Base-by-base conservation (phyloP, 2,113 vertebrate genomes). In the Dendropsophus ebraccatus region DNA sequence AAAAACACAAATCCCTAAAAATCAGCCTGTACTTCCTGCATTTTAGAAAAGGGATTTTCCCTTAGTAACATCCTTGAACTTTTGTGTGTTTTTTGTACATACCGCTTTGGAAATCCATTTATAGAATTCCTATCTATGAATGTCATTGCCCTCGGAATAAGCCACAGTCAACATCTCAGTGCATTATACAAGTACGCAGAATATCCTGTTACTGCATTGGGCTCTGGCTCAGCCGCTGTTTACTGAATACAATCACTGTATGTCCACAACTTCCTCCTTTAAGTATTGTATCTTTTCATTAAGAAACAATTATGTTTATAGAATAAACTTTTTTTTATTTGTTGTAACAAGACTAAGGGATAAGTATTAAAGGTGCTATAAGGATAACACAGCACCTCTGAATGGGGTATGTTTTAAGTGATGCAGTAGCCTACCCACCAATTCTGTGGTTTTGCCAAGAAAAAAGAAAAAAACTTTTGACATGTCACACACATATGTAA, bases 31-130 rank as follows among this genome's bases (percentile, higher is more conserved):
- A 28, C 30, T 80, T 80, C 56, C 47, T 80, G 23, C 35, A 49
- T 81, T 73, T 30, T 45, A 65, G 37, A 17, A 9, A 25, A 9
- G 30, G 16, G 12, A 49, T 65, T 62, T 45, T 25, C 2, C n/a
- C 17, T 1, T 2, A 67, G 23, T 10, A 81, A 47, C 14, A 47
- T 81, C 79, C 79, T 67, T 81, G 79, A 65, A 67, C 58, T 47
- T 56, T 54, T 65, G 58, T 19, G 49, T 30, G 25, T 81, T 49
- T 23, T 54, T n/a, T 30, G 13, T 21, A 28, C 28, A 30, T 19
- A 67, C 49, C 1, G 14, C 50, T 49, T 25, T 65, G 23, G 13
- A 58, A 60, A 60, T 60, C 58, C 13, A 65, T 30, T 60, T 45
- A 6, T 23, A 17, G 5, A 45, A 45, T 73, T 23, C 21, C 10